phyloP scores from a whole-genome alignment of 1,140 invertebrate species.

The Uloborus diversus region DNA sequence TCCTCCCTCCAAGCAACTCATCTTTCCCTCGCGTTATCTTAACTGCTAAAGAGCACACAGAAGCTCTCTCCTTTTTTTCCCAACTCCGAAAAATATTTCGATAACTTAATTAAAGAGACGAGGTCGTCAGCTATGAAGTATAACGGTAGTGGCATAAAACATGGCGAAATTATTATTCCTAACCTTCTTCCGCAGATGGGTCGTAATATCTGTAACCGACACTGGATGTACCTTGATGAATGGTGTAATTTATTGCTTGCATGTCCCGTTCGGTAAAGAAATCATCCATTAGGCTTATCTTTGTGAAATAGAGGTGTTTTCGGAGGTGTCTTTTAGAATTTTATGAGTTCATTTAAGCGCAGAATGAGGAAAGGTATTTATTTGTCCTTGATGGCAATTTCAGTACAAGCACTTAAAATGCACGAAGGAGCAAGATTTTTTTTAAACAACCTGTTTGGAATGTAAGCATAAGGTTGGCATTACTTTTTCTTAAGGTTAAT shows the following conservation, averaged over 20 bases:
- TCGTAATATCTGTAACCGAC: background rate
- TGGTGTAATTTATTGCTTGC: background rate
- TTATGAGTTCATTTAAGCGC: background rate
- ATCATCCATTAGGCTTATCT: conserved; percentile 16
- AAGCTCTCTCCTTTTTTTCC: background rate
- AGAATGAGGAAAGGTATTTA: background rate
- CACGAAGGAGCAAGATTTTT: no score
- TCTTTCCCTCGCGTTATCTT: background rate
- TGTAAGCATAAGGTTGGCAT: no score
- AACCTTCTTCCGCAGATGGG: background rate
- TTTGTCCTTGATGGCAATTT: background rate
- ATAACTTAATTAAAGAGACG: background rate
- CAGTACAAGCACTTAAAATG: no score
- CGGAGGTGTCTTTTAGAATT: background rate
- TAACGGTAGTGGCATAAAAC: background rate
- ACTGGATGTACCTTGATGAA: background rate
- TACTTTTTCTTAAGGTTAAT: no score
- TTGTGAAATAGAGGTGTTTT: background rate
- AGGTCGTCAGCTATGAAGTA: background rate
- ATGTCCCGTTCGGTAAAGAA: background rate
- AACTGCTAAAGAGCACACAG: background rate
- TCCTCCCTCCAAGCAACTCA: background rate
- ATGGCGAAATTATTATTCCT: background rate
- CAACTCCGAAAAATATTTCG: background rate
- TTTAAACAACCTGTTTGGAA: no score